A percentile compares a stretch with the other conserved stretches of the same genome.
Conservation (phyloP, 2,113 vertebrate species). For the Gyps fulvus region DNA sequence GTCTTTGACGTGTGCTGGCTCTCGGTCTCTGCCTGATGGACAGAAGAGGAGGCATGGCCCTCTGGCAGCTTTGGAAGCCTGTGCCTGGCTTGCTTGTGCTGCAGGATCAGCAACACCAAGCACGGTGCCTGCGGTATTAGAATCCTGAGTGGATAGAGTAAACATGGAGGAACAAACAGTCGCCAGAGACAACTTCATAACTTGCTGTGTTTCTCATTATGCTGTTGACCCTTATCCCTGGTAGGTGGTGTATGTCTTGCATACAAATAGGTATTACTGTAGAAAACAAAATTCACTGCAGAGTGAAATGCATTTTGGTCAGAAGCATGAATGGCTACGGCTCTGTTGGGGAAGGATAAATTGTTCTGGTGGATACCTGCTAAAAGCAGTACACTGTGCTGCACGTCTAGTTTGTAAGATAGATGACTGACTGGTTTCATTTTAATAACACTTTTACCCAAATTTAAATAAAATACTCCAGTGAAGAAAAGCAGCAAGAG, state of each 20-base stretch:
- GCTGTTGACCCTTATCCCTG: neutral
- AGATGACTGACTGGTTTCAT: neutral
- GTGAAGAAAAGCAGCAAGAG: neutral
- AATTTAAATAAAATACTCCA: neutral
- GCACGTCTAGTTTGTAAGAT: neutral
- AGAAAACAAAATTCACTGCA: neutral
- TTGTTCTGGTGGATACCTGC: neutral
- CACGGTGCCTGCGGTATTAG: neutral
- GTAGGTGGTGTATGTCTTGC: neutral
- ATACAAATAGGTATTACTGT: neutral
- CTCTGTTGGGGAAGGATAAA: neutral
- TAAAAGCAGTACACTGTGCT: neutral
- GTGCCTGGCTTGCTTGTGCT: too few relatives aligned
- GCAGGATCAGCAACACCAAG: rapidly evolving
- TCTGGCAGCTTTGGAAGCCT: neutral
- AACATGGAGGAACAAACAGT: neutral
- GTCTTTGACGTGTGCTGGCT: neutral
- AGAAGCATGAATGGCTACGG: neutral
- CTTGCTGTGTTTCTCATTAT: neutral
- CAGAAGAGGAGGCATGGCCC: neutral
- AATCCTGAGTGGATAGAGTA: neutral
- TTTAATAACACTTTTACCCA: neutral
- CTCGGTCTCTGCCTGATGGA: neutral
- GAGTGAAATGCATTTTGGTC: neutral
- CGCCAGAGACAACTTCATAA: neutral